A percentile compares a stretch with the other conserved stretches of the same genome.
These are phyloP conservation scores for Drosophila kohkoa DNA, from an alignment of 1,140 invertebrate genomes.

Conservation along the genomic window DNA sequence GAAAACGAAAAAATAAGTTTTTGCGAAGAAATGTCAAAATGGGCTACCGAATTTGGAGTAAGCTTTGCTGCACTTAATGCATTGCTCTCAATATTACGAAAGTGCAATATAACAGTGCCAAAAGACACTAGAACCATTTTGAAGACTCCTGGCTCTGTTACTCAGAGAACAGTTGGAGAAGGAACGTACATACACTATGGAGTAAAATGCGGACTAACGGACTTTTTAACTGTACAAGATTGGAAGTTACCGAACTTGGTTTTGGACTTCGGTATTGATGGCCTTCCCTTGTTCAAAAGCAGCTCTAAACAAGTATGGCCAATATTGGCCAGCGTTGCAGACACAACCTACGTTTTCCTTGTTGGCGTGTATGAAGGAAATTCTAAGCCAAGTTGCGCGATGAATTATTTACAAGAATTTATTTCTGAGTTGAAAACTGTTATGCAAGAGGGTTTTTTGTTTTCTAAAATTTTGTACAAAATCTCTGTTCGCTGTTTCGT, in stretches of 20 bases:
- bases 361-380: conserved; percentile 4
- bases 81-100: neutral
- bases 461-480: neutral
- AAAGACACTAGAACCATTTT: conserved; percentile 4
- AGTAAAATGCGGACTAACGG: neutral
- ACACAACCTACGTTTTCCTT: neutral
- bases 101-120: neutral
- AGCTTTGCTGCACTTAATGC: conserved; percentile 1
- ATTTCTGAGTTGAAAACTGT: neutral
- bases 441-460: neutral
- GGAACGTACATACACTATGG: neutral
- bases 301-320: too few relatives aligned
- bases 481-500: neutral
- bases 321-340: too few relatives aligned
- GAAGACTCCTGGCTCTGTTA: neutral
- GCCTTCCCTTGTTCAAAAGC: neutral
- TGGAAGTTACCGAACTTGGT: too few relatives aligned
- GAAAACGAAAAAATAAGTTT: neutral
- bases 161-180: neutral
- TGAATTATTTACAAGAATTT: neutral
- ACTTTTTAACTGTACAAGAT: neutral
- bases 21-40: neutral
- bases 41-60: neutral
- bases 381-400: neutral
- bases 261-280: neutral